phyloP scores from a whole-genome alignment of 2,113 vertebrate species.

The Danionella cerebrum region DNA sequence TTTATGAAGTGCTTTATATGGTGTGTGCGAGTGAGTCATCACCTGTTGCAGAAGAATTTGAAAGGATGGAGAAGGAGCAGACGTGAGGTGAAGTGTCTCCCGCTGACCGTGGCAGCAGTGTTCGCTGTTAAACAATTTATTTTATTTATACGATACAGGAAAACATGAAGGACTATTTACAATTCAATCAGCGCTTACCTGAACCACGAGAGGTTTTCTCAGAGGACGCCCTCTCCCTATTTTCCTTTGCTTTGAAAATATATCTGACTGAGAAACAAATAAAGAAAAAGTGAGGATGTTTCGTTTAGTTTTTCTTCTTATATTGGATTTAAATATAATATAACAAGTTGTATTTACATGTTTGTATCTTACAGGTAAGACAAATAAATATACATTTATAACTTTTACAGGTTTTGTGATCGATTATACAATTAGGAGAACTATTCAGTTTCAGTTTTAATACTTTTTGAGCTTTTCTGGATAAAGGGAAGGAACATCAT shows the following conservation, averaged over 20 bases:
- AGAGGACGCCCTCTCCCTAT: constrained; percentile 77
- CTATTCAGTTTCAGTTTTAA: too few relatives aligned
- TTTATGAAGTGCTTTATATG: neutral
- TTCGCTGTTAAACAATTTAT: constrained; percentile 72
- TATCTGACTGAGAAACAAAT: constrained; percentile 74
- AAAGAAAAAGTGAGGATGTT: neutral
- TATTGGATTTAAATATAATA: too few relatives aligned
- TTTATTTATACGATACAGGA: too few relatives aligned
- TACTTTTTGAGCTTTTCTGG: too few relatives aligned
- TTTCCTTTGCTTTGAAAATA: constrained; percentile 86
- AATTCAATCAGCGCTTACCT: constrained; percentile 67
- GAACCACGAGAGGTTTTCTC: constrained; percentile 90
- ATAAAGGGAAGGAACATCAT: too few relatives aligned
- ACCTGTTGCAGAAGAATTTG: constrained; percentile 91
- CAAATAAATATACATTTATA: too few relatives aligned
- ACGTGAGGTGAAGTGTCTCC: constrained; percentile 88
- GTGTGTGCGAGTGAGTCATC: neutral
- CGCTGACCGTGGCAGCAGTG: constrained; percentile 85
- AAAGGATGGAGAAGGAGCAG: constrained; percentile 93
- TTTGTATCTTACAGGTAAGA: too few relatives aligned
- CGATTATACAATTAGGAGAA: too few relatives aligned
- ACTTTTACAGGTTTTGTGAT: too few relatives aligned
- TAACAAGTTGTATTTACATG: too few relatives aligned
- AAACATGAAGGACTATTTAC: neutral
- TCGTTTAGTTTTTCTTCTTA: too few relatives aligned